Percentiles rank a stretch among this genome's conserved stretches.
Conservation (phyloP, 2,888 invertebrate genomes). For the Eustalomyia histrio region DNA sequence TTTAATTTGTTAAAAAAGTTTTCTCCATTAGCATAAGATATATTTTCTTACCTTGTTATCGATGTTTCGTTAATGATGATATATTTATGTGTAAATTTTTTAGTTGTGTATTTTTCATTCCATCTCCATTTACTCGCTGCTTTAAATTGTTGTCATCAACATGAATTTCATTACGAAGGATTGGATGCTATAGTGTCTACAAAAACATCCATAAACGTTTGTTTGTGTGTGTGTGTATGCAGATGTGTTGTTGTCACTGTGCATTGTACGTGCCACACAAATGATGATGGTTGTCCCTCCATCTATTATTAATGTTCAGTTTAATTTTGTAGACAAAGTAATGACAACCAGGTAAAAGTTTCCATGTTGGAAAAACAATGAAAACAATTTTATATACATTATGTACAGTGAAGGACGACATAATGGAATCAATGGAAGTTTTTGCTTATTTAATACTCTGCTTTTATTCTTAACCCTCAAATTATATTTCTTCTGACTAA, state of each 20-base stretch:
- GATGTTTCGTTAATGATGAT: slow-evolving; percentile 53
- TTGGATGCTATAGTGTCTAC: slow-evolving; percentile 14
- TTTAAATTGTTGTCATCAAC: slow-evolving; percentile 29
- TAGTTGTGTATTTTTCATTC: neutral
- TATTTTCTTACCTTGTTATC: neutral
- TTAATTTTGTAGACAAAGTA: neutral
- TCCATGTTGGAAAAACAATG: neutral
- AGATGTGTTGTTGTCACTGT: neutral
- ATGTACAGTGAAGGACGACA: no score
- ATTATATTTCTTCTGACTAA: no score
- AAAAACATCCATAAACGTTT: neutral
- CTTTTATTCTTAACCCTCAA: no score
- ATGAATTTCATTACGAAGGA: slow-evolving; percentile 44
- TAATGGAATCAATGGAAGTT: no score
- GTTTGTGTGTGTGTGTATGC: neutral
- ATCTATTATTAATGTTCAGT: slow-evolving; percentile 2
- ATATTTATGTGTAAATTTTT: slow-evolving; percentile 51
- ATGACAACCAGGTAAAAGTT: neutral
- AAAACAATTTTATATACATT: neutral
- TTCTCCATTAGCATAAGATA: no score
- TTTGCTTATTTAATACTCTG: no score
- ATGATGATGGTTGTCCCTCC: neutral
- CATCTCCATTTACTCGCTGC: neutral
- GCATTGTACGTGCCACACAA: neutral
- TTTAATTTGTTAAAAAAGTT: no score